Percentiles rank a stretch among this genome's conserved stretches.
Evolutionary conservation across 30 jellyfish, hydroid and myxozoan species (phyloP).

Genomic region (Catostylus mosaicus): DNA sequence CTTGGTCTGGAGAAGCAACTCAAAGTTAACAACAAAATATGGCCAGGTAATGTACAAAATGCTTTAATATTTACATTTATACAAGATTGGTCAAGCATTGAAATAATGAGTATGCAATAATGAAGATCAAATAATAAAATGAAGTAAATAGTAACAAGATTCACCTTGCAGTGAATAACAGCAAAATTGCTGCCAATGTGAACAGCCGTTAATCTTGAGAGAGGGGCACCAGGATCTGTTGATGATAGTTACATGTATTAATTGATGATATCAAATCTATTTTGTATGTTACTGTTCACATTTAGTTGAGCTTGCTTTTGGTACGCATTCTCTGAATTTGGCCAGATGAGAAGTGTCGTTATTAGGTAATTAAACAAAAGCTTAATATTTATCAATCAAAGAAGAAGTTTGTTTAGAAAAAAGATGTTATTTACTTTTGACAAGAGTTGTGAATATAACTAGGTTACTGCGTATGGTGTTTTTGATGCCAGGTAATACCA

Average conservation of each 20-base stretch:
- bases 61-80: too few species aligned
- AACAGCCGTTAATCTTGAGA: slow-evolving; percentile 10
- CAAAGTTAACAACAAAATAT: too few species aligned
- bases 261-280: too few species aligned
- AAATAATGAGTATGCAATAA: too few species aligned
- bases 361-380: background rate
- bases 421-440: background rate
- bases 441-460: slow-evolving; percentile 38
- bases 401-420: background rate
- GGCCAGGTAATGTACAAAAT: too few species aligned
- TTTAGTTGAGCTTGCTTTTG: too few species aligned
- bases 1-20: too few species aligned
- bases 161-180: slow-evolving; percentile 66
- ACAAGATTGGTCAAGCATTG: too few species aligned
- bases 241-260: background rate
- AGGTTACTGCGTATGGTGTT: slow-evolving; percentile 27
- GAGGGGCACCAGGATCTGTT: slow-evolving; percentile 47
- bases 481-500: slow-evolving; percentile 23
- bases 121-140: too few species aligned
- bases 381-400: background rate
- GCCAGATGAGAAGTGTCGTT: too few species aligned
- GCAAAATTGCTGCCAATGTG: slow-evolving; percentile 31
- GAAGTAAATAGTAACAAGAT: background rate
- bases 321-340: too few species aligned
- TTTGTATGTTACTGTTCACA: too few species aligned